Evolutionary conservation across 2,888 invertebrate genomes (phyloP), one percentile per base, ranked within the genome.

Genomic region (Cataglyphis altisquamis): DNA sequence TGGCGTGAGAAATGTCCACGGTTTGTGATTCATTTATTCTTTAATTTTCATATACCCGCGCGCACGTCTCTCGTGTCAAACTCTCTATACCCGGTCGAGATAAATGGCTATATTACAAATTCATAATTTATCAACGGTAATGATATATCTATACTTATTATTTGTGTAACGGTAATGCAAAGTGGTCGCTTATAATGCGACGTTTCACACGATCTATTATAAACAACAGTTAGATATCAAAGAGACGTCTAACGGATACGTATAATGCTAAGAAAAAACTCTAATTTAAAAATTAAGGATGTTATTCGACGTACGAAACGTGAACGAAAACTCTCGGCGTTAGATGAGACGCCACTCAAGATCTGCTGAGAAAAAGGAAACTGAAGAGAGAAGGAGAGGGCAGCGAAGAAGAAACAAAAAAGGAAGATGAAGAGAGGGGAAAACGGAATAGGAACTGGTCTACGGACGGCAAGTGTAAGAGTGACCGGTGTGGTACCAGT

Each of bases 401-500:
- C 55, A 18, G 60, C 25, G 41, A 63, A 21, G 18, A 36, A 15
- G 83, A 41, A 52, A 45, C 6, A 48, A 52, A 9, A 10, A 45
- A 55, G n/a, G 45, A 41, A 6, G 29, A 15, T 25, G 25, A 52
- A 1, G 36, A 12, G 15, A 18, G 39, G 48, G 57, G 81, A 63
- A 57, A 41, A n/a, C 62, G 4, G 36, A 39, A 67, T 70, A 82
- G 75, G 41, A 81, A 85, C 83, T 85, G 83, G 90, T 90, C 88
- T 84, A 80, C n/a, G 84, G 78, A 63, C 62, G 82, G 77, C 60
- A 73, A 29, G 32, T 63, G 67, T 60, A 82, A 87, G 89, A 87
- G 67, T 80, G 80, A 87, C 86, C 85, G 73, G 85, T 75, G 86
- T 85, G 89, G 82, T 86, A 86, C 83, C 84, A 84, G 86, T 86